These are phyloP conservation scores for Phymorhynchus buccinoides DNA, from an alignment of 1,140 invertebrate species.

Conservation along the genomic window DNA sequence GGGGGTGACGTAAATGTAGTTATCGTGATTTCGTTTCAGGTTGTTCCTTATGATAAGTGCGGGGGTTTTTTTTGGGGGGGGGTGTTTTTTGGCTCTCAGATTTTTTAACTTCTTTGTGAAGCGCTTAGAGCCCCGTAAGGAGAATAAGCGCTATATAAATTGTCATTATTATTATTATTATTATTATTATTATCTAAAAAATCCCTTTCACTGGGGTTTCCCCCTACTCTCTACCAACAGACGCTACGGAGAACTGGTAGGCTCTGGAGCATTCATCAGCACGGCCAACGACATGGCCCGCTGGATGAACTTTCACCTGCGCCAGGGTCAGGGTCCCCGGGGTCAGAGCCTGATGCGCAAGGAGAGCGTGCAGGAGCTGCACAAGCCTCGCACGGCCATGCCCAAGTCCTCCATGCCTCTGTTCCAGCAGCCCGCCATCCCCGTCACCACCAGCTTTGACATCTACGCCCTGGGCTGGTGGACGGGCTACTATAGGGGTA, in stretches of 20 bases:
- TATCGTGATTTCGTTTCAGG: too few species aligned
- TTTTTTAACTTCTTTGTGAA: too few species aligned
- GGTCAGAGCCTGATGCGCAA: conserved; percentile 27
- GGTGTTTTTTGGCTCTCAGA: too few species aligned
- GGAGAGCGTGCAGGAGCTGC: conserved; percentile 25
- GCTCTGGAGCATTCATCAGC: conserved; percentile 58
- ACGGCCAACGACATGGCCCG: conserved; percentile 62
- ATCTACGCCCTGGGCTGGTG: conserved; percentile 47
- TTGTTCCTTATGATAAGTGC: too few species aligned
- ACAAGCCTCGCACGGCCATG: conserved; percentile 32
- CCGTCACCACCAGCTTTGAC: conserved; percentile 42
- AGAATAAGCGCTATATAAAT: too few species aligned
- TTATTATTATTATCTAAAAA: too few species aligned
- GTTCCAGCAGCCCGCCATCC: conserved; percentile 41
- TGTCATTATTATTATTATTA: too few species aligned
- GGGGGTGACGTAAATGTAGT: too few species aligned
- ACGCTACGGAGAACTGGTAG: conserved; percentile 52
- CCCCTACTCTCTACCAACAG: conserved; percentile 40
- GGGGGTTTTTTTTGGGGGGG: too few species aligned
- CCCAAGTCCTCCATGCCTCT: conserved; percentile 30
- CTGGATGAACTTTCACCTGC: conserved; percentile 62
- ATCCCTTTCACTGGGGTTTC: too few species aligned
- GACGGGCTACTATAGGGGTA: conserved; percentile 47
- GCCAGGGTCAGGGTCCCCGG: conserved; percentile 1
- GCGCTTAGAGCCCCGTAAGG: too few species aligned